Base-by-base conservation (phyloP, 2,888 invertebrate genomes). In the Boloria selene region DNA sequence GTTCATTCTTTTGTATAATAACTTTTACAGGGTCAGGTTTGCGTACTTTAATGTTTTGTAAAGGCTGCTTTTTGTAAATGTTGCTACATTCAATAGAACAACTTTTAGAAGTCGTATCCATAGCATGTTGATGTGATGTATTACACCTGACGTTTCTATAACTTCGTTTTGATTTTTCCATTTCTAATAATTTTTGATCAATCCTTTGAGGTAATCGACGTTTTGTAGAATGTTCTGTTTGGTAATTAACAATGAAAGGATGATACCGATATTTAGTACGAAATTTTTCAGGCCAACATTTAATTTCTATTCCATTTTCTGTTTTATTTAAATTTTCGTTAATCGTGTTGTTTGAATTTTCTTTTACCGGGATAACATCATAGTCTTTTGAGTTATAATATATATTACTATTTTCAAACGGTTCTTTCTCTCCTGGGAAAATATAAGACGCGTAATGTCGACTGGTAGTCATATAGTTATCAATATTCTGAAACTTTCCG, bases 351-450 rank as follows among this genome's bases (percentile, higher is more conserved):
- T 71, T 17, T 2, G 81, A 58, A 38, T 79, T 82, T 71, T 90
- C 90, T 73, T 81, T 90, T 2, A 90, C 90, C 1, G 90, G 90
- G 18, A 86, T 71, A 17, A 89, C 70, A 70, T 91, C 91, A 55
- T 89, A 89, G 44, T 83, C 75, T 62, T 81, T 84, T 3, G 87
- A 81, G 68, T 90, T 85, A 62, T 90, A 86, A 72, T 83, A 87
- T 47, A 73, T 65, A 26, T 75, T 75, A 16, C 74, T 76, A 14
- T 72, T 72, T 49, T 75, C 72, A 42, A 65, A 62, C 45, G 73
- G 67, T 13, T 71, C 71, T 65, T 61, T 70, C 55, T 26, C 73
- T 42, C 64, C 56, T 60, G 61, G 58, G 38, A 67, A 31, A 16
- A 61, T 56, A 4, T 64, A 70, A 16, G 22, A 13, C 45, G 74